phyloP scores from a whole-genome alignment of 2,888 invertebrate genomes.

The Auanema sp. region DNA sequence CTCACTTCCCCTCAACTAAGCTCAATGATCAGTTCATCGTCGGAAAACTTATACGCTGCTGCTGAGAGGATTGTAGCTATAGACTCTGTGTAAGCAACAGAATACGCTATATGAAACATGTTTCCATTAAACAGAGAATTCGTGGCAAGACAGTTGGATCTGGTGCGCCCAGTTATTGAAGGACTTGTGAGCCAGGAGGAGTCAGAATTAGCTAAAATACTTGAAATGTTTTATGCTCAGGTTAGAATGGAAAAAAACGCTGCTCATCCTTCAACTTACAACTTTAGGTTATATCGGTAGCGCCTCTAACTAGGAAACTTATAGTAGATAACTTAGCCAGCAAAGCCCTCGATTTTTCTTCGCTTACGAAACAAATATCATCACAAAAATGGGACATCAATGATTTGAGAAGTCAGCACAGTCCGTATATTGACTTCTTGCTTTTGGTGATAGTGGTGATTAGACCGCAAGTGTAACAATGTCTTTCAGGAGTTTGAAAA shows the following conservation, averaged over 20 bases:
- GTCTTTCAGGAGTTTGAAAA: constrained; percentile 44
- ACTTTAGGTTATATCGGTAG: constrained; percentile 27
- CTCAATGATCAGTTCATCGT: constrained; percentile 37
- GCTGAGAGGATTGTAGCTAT: constrained; percentile 85
- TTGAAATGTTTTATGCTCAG: constrained; percentile 50
- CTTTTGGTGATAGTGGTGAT: constrained; percentile 59
- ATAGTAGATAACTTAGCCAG: constrained; percentile 45
- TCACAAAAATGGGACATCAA: constrained; percentile 83
- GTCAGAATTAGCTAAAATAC: constrained; percentile 1
- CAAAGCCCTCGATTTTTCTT: constrained; percentile 39
- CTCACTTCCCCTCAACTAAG: constrained; percentile 26
- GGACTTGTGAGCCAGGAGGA: constrained; percentile 71
- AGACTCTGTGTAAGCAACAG: constrained; percentile 75
- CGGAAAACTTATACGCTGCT: constrained; percentile 80
- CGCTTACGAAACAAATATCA: constrained; percentile 78
- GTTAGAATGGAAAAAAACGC: constrained; percentile 20
- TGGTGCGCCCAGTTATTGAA: constrained; percentile 82
- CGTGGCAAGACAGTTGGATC: constrained; percentile 83
- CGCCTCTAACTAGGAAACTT: constrained; percentile 24
- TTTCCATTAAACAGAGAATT: constrained; percentile 71
- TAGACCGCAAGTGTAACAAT: background rate
- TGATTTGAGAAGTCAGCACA: constrained; percentile 91
- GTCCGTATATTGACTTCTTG: constrained; percentile 74
- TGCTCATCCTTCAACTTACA: background rate
- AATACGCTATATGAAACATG: background rate